A percentile compares a stretch with the other conserved stretches of the same genome.
These are phyloP conservation scores for Synanceia verrucosa DNA, from an alignment of 2,797 vertebrate species.

Conservation along the genomic window DNA sequence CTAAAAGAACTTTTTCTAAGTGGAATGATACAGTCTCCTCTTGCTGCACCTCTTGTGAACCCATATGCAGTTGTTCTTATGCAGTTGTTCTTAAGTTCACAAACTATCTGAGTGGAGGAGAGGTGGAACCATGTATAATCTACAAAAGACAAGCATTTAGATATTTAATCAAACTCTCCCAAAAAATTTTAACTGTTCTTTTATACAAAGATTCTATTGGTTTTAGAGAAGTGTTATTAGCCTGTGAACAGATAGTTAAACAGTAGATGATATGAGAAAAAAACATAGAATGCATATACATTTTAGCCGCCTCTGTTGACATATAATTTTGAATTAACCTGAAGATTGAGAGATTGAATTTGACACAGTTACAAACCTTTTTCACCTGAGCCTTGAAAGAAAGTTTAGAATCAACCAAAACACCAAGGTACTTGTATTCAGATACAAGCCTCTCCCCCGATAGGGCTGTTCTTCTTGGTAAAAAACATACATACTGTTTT, in stretches of 20 bases:
- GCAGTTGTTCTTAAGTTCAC: not conserved
- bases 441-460: not conserved
- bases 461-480: not conserved
- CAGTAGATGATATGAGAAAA: not conserved
- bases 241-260: not conserved
- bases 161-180: not conserved
- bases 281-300: not conserved
- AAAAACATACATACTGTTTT: not conserved
- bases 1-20: not conserved
- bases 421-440: not conserved
- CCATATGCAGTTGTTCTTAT: not conserved
- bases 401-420: too few relatives aligned
- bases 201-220: not conserved
- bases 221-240: not conserved
- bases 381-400: not conserved
- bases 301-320: not conserved
- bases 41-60: not conserved
- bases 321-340: not conserved
- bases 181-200: not conserved
- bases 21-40: not conserved
- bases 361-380: not conserved
- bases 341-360: not conserved
- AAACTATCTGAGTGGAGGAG: not conserved
- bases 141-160: not conserved
- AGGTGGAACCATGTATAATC: not conserved